Evolutionary conservation across 2,888 invertebrate species (phyloP).

Genomic region (Polyploca ridens): DNA sequence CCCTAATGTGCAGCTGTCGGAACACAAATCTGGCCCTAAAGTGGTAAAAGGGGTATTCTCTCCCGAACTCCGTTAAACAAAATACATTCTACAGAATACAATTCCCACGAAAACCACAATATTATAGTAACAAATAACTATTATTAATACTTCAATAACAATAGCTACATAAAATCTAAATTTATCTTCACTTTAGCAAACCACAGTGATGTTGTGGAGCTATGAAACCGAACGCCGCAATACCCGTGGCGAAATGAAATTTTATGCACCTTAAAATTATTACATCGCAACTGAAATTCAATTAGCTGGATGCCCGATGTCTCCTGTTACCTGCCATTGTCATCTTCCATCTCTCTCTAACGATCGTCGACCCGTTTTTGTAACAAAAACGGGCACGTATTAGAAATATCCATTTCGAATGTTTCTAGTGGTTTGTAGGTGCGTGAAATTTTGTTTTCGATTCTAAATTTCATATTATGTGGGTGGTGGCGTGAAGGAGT

Average conservation of each 20-base stretch:
- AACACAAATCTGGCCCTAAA: too few relatives aligned
- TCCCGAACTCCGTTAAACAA: too few relatives aligned
- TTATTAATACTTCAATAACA: neutral
- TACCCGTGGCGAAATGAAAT: conserved; percentile 31
- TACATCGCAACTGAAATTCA: conserved; percentile 45
- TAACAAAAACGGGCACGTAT: conserved; percentile 14
- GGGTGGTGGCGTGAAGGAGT: neutral
- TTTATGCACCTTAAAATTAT: conserved; percentile 38
- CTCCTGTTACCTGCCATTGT: conserved; percentile 67
- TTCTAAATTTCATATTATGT: neutral
- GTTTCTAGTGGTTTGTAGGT: conserved; percentile 15
- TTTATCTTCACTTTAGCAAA: conserved; percentile 7
- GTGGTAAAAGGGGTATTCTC: too few relatives aligned
- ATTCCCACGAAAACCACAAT: neutral
- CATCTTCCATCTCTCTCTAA: conserved; percentile 42
- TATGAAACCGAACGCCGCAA: conserved; percentile 4
- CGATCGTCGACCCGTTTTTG: conserved; percentile 40
- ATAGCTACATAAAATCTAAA: neutral
- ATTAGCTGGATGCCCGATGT: conserved; percentile 45
- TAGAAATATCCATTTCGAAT: conserved; percentile 14
- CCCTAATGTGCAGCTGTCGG: too few relatives aligned
- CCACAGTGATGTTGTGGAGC: conserved; percentile 11
- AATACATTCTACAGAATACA: neutral
- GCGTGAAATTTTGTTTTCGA: conserved; percentile 15
- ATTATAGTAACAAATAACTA: neutral